These are phyloP conservation scores for Platorchestia sp. DNA, from an alignment of 1,140 invertebrate species.

Conservation along the genomic window DNA sequence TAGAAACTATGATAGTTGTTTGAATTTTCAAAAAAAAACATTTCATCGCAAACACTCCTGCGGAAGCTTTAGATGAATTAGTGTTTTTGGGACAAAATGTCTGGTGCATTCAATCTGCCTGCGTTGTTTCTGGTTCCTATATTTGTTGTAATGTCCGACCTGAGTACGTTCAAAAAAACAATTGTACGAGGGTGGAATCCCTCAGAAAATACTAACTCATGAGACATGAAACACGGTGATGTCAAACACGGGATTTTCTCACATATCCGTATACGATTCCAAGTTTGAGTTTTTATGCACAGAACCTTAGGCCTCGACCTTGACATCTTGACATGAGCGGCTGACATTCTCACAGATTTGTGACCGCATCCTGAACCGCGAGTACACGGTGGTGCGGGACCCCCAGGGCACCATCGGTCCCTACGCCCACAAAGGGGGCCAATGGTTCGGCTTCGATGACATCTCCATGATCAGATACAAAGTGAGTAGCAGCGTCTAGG, in stretches of 20 bases:
- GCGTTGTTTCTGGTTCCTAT: too few relatives aligned
- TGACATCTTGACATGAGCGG: background rate
- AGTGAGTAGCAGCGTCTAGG: constrained; percentile 58
- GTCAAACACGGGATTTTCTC: background rate
- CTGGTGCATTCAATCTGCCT: too few relatives aligned
- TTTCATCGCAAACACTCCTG: too few relatives aligned
- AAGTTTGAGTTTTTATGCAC: background rate
- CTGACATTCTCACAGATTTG: constrained; percentile 66
- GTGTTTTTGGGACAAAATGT: too few relatives aligned
- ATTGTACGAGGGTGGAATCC: too few relatives aligned
- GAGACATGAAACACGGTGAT: background rate
- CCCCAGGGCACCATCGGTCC: constrained; percentile 83
- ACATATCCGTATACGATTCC: background rate
- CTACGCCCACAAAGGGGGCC: constrained; percentile 84
- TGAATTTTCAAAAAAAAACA: too few relatives aligned
- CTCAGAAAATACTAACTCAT: too few relatives aligned
- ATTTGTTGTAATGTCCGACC: too few relatives aligned
- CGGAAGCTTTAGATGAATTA: too few relatives aligned
- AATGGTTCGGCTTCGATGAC: constrained; percentile 91
- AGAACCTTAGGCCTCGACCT: too few relatives aligned
- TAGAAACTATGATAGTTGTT: too few relatives aligned
- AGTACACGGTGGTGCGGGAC: constrained; percentile 86
- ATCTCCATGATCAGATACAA: constrained; percentile 79
- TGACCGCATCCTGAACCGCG: constrained; percentile 70
- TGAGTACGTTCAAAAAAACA: too few relatives aligned